phyloP scores from a whole-genome alignment of 2,888 invertebrate genomes.

The Poecilus cupreus region DNA sequence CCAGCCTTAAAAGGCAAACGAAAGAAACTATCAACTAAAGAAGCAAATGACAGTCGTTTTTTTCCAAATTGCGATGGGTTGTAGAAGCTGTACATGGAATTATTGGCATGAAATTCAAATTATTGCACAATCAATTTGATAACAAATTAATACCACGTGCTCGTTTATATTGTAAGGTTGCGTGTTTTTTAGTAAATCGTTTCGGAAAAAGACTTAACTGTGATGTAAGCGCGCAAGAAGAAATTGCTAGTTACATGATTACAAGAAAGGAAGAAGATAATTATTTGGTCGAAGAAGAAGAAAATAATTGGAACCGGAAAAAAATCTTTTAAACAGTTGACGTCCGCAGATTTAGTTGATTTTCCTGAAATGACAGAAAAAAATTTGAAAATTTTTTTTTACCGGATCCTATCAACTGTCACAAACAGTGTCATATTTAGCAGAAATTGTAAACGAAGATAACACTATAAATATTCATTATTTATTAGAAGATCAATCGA shows the following conservation, averaged over 20 bases:
- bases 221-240: not conserved
- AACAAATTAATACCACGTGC: conserved; percentile 61
- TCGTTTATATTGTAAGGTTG: not conserved
- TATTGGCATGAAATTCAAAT: conserved; percentile 62
- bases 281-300: not conserved
- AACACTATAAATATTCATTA: too few species aligned
- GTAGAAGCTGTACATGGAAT: conserved; percentile 63
- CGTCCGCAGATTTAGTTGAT: not conserved
- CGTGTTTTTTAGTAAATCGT: not conserved
- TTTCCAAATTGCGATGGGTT: conserved; percentile 61
- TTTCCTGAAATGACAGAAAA: not conserved
- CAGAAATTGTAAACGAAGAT: not conserved
- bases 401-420: not conserved
- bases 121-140: conserved; percentile 61
- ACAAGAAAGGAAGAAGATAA: not conserved
- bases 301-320: not conserved
- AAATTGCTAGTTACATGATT: not conserved
- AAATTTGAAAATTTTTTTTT: not conserved
- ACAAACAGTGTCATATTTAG: not conserved
- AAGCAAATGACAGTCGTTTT: conserved; percentile 61
- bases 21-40: conserved; percentile 60
- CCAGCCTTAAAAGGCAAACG: conserved; percentile 63
- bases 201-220: not conserved
- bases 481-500: too few species aligned
- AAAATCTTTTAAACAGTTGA: not conserved